Base-by-base conservation (phyloP, 2,797 vertebrate species). In the Anguilla megastoma region DNA sequence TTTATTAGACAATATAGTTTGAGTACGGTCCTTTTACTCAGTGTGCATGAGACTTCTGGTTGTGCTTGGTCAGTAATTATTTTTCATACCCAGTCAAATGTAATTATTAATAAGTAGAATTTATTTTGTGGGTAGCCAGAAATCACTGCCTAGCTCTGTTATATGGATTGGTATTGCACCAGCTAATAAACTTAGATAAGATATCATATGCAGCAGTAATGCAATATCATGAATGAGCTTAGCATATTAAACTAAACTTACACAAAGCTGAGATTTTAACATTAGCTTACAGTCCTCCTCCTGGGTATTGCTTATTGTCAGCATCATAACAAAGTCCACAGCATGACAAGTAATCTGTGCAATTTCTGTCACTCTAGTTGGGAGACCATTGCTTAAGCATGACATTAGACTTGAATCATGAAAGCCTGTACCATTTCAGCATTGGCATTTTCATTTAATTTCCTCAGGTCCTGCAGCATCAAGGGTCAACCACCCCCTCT, bases 41-140 rank as follows among this genome's bases (percentile, higher is more conserved):
- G 79, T 50, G 45, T 50, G 21, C 14, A 41, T 48, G 0, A 7
- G 79, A 24, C 45, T 48, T 48, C 24, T 0, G 41, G n/a, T 50
- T 8, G 24, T 50, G 79, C 45, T 82, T 82, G 79, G 41, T 41
- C 33, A 41, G 12, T 45, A 21, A 45, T 79, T 79, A 41, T 50
- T 48, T 45, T 82, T 82, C 41, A 82, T 24, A 82, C 45, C 79
- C 79, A 48, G 9, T n/a, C 79, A 48, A 18, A 82, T 82, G 79
- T 50, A 48, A 82, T 24, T 48, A 24, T 27, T 48, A 50, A n/a
- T 48, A 79, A 48, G 45, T 21, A 48, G 5, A 48, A 24, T 82
- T 50, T 10, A 36, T 79, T 79, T 79, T 41, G 36, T 79, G 74
- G 36, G 16, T 41, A 79, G 74, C 74, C 30, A 41, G 74, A 5